These are phyloP conservation scores for Merodon equestris DNA, from an alignment of 2,888 invertebrate genomes.

Conservation along the genomic window DNA sequence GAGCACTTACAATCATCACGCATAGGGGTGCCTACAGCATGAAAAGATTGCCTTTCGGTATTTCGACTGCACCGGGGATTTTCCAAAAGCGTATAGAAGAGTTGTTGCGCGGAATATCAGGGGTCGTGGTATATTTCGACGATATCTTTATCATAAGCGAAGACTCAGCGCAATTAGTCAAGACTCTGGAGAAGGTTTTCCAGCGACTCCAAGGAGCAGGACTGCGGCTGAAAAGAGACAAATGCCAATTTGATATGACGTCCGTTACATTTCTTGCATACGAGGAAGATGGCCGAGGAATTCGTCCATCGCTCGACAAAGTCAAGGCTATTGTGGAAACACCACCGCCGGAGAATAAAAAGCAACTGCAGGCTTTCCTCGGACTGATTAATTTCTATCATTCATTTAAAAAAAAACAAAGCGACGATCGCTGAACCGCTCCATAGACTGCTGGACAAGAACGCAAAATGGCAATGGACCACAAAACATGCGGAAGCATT, in stretches of 20 bases:
- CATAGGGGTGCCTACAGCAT: constrained; percentile 10
- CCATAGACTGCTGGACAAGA: constrained; percentile 55
- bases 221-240: constrained; percentile 3
- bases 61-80: constrained; percentile 5
- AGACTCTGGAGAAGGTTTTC: neutral
- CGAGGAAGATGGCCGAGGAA: constrained; percentile 43
- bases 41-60: constrained; percentile 14
- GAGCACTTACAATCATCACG: constrained; percentile 7
- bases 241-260: constrained; percentile 1
- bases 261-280: constrained; percentile 50
- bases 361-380: constrained; percentile 59
- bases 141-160: constrained; percentile 5
- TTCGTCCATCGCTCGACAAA: constrained; percentile 38
- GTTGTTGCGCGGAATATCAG: neutral
- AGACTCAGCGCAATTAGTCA: neutral
- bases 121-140: neutral
- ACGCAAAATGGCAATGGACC: constrained; percentile 40
- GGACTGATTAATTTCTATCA: constrained; percentile 52
- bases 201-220: neutral
- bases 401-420: constrained; percentile 42
- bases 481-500: neutral
- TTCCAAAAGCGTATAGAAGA: constrained; percentile 14
- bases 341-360: constrained; percentile 55
- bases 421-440: constrained; percentile 58
- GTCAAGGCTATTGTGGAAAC: constrained; percentile 57